Evolutionary conservation across 2,113 vertebrate species (phyloP).

Genomic region (Triplophysa siluroides): DNA sequence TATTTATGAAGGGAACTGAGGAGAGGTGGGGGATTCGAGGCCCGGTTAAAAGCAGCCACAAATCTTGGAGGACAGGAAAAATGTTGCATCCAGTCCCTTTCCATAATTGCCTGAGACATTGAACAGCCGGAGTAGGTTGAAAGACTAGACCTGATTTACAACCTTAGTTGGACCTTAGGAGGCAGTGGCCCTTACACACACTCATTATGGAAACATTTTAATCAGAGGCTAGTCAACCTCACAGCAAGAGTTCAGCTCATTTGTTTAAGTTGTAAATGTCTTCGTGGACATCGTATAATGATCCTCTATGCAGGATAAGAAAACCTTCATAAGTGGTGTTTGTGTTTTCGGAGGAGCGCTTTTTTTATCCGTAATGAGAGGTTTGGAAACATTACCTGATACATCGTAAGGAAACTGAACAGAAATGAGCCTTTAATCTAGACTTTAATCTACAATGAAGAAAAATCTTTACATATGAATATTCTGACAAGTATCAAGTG

Average conservation of each 20-base stretch:
- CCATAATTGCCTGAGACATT: conserved; percentile 65
- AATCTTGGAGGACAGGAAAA: conserved; percentile 63
- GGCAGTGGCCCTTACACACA: conserved; percentile 45
- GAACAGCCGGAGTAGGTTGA: conserved; percentile 55
- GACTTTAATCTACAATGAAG: no score
- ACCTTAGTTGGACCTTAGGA: conserved; percentile 46
- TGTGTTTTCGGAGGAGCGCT: no score
- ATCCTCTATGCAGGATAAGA: not conserved
- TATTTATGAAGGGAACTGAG: not conserved
- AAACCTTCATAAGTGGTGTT: no score
- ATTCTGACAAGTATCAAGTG: no score
- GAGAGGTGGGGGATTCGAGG: conserved; percentile 39
- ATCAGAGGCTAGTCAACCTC: conserved; percentile 29
- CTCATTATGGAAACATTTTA: conserved; percentile 33
- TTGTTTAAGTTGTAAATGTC: not conserved
- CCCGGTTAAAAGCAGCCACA: conserved; percentile 62
- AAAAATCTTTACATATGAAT: no score
- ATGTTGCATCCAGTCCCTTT: conserved; percentile 67
- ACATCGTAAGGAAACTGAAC: no score
- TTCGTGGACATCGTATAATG: not conserved
- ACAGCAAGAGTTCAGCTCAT: conserved; percentile 6
- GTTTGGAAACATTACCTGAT: no score
- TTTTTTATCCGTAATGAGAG: not conserved
- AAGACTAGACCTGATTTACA: conserved; percentile 67
- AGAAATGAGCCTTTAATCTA: no score